Percentiles rank a stretch among this genome's conserved stretches.
These are phyloP conservation scores for Sus scrofa DNA, from an alignment of 2,113 vertebrate species.

Conservation along the genomic window T2T-Sscrofa CM000820.6:23005001-23005500, in stretches of 20 bases:
- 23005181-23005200: conserved; percentile 97
- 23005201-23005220: conserved; percentile 94
- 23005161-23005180: conserved; percentile 92
- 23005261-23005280: conserved; percentile 95
- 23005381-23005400: not conserved
- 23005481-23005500: not conserved
- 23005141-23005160: conserved; percentile 94
- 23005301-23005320: conserved; percentile 97
- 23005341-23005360: not conserved
- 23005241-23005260: conserved; percentile 96
- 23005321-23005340: conserved; percentile 98
- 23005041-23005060: not conserved
- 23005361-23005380: not conserved
- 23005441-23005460: not conserved
- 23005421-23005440: not conserved
- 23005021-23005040: not conserved
- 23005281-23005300: conserved; percentile 95
- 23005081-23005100: not conserved
- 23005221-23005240: conserved; percentile 93
- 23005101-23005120: not conserved
- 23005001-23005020: not conserved
- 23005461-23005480: not conserved
- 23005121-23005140: not conserved
- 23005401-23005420: not conserved
- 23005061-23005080: not conserved